These are phyloP conservation scores for Caenorhabditis sinica DNA, from an alignment of 2,888 invertebrate genomes.

Conservation along the genomic window DNA sequence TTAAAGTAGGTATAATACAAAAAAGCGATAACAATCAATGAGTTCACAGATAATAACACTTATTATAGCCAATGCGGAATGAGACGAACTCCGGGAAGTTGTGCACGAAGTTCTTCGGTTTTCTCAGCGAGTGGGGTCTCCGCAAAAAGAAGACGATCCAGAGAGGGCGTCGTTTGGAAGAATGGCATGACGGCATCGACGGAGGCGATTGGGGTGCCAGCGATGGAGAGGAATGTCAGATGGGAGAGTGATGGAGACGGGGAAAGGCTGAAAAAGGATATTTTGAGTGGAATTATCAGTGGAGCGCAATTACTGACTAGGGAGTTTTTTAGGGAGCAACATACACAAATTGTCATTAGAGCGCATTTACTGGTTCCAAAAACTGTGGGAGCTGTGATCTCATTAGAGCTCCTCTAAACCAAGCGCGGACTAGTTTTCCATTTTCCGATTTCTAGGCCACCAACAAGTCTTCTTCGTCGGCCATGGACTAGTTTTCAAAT, in stretches of 20 bases:
- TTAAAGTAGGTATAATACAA: background rate
- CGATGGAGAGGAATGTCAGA: slow-evolving; percentile 69
- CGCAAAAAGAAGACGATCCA: slow-evolving; percentile 65
- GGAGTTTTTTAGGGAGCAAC: background rate
- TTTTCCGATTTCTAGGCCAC: too few species aligned
- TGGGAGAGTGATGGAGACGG: slow-evolving; percentile 47
- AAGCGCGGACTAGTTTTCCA: too few species aligned
- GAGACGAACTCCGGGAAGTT: slow-evolving; percentile 57
- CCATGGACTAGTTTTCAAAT: too few species aligned
- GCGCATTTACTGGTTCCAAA: too few species aligned
- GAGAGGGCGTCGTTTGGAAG: slow-evolving; percentile 48
- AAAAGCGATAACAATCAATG: background rate
- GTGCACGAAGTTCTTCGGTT: slow-evolving; percentile 52
- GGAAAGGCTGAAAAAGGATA: slow-evolving; percentile 52
- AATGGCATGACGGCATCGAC: slow-evolving; percentile 49
- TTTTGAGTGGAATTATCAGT: background rate
- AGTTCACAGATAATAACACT: background rate
- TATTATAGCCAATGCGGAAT: slow-evolving; percentile 66
- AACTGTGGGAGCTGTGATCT: too few species aligned
- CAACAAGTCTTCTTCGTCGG: too few species aligned
- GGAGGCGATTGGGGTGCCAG: slow-evolving; percentile 52
- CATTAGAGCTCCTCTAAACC: too few species aligned
- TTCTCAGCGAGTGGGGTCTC: slow-evolving; percentile 68
- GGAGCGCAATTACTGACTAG: background rate
- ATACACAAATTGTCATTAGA: too few species aligned